These are phyloP conservation scores for Hydra vulgaris DNA, from an alignment of 30 jellyfish, hydroid and myxozoan species.

Conservation along the genomic window DNA sequence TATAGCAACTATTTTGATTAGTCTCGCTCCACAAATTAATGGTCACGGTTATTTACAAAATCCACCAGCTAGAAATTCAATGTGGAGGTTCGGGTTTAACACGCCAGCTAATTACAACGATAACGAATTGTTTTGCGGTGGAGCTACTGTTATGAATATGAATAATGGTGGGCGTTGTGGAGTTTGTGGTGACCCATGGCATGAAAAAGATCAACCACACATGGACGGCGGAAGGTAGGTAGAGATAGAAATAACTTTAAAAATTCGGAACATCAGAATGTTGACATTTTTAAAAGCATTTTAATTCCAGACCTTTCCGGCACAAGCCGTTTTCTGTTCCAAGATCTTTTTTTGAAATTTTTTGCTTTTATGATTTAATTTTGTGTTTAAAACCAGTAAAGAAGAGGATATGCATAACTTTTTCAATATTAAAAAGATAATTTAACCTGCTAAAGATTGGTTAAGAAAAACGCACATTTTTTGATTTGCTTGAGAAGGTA, in stretches of 20 bases:
- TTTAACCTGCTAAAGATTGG: too few relatives aligned
- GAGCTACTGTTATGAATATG: constrained; percentile 45
- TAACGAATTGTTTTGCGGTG: constrained; percentile 77
- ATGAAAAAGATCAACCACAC: constrained; percentile 42
- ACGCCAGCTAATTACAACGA: constrained; percentile 64
- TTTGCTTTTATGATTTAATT: too few relatives aligned
- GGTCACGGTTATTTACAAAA: constrained; percentile 65
- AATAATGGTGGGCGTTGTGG: constrained; percentile 76
- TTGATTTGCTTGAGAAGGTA: too few relatives aligned
- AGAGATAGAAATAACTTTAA: too few relatives aligned
- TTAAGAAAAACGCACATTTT: too few relatives aligned
- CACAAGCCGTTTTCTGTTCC: too few relatives aligned
- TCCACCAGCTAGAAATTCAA: constrained; percentile 62
- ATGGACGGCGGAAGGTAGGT: constrained; percentile 15
- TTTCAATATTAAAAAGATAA: too few relatives aligned
- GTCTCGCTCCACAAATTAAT: neutral
- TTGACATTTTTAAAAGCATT: neutral
- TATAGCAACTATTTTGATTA: neutral
- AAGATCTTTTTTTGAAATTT: too few relatives aligned
- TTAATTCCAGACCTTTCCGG: too few relatives aligned
- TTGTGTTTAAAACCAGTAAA: too few relatives aligned
- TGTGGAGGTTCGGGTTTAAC: constrained; percentile 64
- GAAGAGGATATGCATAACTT: too few relatives aligned
- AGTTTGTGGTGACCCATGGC: constrained; percentile 74
- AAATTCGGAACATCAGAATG: too few relatives aligned